These are phyloP conservation scores for Alentia gelatinosa DNA, from an alignment of 2,888 invertebrate genomes.

Conservation along the genomic window DNA sequence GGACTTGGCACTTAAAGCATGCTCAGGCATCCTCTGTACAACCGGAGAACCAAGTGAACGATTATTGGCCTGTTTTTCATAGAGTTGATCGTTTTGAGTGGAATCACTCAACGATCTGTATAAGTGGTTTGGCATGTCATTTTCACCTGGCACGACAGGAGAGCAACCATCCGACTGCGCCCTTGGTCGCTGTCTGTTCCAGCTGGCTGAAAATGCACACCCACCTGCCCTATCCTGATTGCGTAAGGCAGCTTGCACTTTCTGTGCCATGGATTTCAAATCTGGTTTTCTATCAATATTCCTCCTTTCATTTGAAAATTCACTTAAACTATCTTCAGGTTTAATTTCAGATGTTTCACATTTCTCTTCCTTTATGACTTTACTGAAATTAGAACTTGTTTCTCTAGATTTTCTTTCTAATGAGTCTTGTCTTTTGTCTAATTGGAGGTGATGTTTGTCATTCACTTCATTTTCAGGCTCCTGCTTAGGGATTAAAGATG, in stretches of 20 bases:
- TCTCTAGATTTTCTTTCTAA: not conserved
- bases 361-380: conserved; percentile 21
- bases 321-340: not conserved
- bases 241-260: conserved; percentile 34
- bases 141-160: not conserved
- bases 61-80: not conserved
- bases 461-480: not conserved
- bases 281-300: conserved; percentile 15
- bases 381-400: not conserved
- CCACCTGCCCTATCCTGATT: conserved; percentile 13
- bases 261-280: conserved; percentile 26
- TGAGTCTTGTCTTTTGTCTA: not conserved
- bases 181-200: not conserved
- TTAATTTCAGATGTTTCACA: not conserved
- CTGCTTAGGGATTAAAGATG: not conserved
- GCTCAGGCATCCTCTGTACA: not conserved
- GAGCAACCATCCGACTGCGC: conserved; percentile 28
- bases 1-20: not conserved
- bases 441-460: not conserved
- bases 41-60: not conserved
- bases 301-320: not conserved
- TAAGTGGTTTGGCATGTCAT: not conserved
- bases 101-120: conserved; percentile 5
- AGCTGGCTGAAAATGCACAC: not conserved
- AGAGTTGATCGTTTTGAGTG: not conserved